Evolutionary conservation across 2,797 vertebrate genomes (phyloP), one percentile per base, ranked within the genome.

Genomic region (Rhinatrema bivittatum): DNA sequence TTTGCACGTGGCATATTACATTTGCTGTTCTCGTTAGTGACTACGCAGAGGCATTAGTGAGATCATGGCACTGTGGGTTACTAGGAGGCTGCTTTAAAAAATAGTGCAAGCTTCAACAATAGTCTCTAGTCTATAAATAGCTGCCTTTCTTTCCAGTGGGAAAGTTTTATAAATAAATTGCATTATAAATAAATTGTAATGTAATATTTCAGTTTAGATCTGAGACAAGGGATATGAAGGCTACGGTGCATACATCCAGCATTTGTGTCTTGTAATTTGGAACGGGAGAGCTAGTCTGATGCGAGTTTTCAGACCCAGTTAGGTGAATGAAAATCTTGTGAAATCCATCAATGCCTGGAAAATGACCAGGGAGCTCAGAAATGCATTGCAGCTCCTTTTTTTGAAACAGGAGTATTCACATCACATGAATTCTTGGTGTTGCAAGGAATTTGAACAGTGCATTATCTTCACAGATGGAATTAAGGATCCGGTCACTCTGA

Each of bases 201-300:
- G 30, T 46, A 42, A n/a, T 36, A 28, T 16, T 28, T 27, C 21
- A 1, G n/a, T n/a, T 24, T n/a, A 34, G 39, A 48, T 42, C 27
- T 10, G 6, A n/a, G 46, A 63, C 52, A 63, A 65, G 65, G 60
- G 56, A 27, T n/a, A n/a, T n/a, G n/a, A n/a, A n/a, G n/a, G n/a
- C n/a, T n/a, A 26, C 32, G 48, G 48, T 44, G 37, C 29, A 53
- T n/a, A n/a, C 55, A 15, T 17, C 34, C 24, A 39, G 60, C 42
- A 42, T 18, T 52, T 30, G 44, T 45, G 39, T 42, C 53, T 46
- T 47, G 32, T 15, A 15, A n/a, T n/a, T n/a, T n/a, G n/a, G n/a
- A n/a, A n/a, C n/a, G n/a, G n/a, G n/a, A n/a, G n/a, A n/a, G n/a
- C n/a, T n/a, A n/a, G n/a, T n/a, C n/a, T n/a, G n/a, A n/a, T n/a